These are phyloP conservation scores for Cyanoderma ruficeps DNA, from an alignment of 2,113 vertebrate species.

Conservation along the genomic window DNA sequence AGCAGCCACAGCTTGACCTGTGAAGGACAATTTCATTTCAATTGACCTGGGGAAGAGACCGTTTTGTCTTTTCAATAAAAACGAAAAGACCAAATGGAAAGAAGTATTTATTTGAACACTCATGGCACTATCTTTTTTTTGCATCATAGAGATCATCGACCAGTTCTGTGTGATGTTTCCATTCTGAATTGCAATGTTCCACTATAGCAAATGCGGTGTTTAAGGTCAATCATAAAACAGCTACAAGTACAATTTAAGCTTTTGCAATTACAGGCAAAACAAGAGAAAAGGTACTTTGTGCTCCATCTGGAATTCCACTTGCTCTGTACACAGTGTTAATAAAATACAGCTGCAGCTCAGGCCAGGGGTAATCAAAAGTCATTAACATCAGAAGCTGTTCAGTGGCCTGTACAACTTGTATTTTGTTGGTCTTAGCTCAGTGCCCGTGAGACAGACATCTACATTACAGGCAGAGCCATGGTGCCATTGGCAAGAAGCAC, in stretches of 20 bases:
- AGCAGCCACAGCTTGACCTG: background rate
- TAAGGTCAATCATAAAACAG: conserved; percentile 28
- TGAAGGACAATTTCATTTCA: conserved; percentile 47
- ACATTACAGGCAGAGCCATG: background rate
- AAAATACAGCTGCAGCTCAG: conserved; percentile 16
- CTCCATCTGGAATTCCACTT: conserved; percentile 22
- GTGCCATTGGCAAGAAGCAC: background rate
- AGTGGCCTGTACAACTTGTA: background rate
- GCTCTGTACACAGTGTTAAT: background rate
- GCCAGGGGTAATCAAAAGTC: background rate
- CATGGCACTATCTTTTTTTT: conserved; percentile 6
- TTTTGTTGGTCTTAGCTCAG: conserved; percentile 13
- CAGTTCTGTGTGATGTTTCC: background rate
- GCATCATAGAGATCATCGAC: background rate
- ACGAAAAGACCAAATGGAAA: background rate
- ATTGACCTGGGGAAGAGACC: background rate
- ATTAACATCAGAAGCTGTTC: conserved; percentile 31
- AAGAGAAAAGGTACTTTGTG: background rate
- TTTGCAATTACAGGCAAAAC: background rate
- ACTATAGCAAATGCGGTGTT: background rate
- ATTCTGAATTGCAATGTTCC: background rate
- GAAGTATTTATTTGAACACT: background rate
- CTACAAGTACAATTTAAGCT: background rate
- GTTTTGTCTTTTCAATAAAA: background rate
- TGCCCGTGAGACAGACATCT: background rate